These are phyloP conservation scores for Karalla daura DNA, from an alignment of 2,797 vertebrate species.

Conservation along the genomic window DNA sequence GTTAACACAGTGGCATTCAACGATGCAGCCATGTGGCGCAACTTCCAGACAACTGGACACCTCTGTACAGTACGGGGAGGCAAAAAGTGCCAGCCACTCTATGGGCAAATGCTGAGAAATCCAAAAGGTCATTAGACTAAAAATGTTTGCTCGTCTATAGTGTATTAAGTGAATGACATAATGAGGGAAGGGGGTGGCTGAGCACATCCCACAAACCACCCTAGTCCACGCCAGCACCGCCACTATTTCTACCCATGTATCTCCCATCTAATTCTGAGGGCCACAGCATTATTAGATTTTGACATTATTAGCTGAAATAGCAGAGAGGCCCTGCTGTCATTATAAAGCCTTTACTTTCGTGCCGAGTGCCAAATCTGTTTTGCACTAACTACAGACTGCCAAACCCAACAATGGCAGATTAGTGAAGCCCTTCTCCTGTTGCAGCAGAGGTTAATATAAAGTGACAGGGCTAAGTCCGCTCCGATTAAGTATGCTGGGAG, in stretches of 20 bases:
- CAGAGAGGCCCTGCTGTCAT: slow-evolving; percentile 83
- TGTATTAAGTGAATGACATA: slow-evolving; percentile 62
- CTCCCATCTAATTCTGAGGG: slow-evolving; percentile 71
- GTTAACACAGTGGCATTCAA: slow-evolving; percentile 27
- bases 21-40: slow-evolving; percentile 12
- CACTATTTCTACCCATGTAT: slow-evolving; percentile 70
- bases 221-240: slow-evolving; percentile 58
- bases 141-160: slow-evolving; percentile 74
- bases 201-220: slow-evolving; percentile 16
- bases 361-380: slow-evolving; percentile 90
- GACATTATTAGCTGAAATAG: slow-evolving; percentile 85
- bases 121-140: slow-evolving; percentile 80
- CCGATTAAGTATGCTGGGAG: slow-evolving; percentile 97
- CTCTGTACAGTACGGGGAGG: slow-evolving; percentile 24
- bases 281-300: slow-evolving; percentile 81
- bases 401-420: slow-evolving; percentile 96
- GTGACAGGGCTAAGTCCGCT: slow-evolving; percentile 98
- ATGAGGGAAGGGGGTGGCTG: slow-evolving; percentile 44
- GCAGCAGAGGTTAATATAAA: slow-evolving; percentile 99
- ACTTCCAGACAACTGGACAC: neutral
- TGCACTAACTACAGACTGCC: slow-evolving; percentile 90
- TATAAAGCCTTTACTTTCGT: slow-evolving; percentile 83
- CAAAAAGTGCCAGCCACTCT: neutral
- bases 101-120: slow-evolving; percentile 11
- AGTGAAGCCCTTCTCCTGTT: slow-evolving; percentile 95